A percentile compares a stretch with the other conserved stretches of the same genome.
phyloP scores from a whole-genome alignment of 2,888 invertebrate genomes.

The Drosophila acutilabella region DNA sequence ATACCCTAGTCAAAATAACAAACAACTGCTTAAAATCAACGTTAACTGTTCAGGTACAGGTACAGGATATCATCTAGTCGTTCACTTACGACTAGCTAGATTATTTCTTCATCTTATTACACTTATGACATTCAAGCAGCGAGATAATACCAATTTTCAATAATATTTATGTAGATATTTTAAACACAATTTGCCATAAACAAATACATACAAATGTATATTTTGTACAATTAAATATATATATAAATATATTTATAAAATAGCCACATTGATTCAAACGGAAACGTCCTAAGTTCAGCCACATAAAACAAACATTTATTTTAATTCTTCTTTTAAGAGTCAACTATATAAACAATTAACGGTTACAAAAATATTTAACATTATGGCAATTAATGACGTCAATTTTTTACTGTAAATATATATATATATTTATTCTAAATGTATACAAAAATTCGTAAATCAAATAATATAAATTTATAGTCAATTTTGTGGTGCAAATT shows the following conservation, averaged over 20 bases:
- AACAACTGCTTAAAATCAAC: not conserved
- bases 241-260: conserved; percentile 36
- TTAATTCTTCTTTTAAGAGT: conserved; percentile 9
- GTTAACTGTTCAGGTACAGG: not conserved
- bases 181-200: conserved; percentile 24
- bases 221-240: conserved; percentile 48
- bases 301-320: conserved; percentile 27
- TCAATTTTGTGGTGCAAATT: conserved; percentile 68
- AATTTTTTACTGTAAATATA: conserved; percentile 73
- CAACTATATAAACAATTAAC: conserved; percentile 22
- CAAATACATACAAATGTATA: conserved; percentile 30
- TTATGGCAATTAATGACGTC: conserved; percentile 75
- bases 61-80: conserved; percentile 33
- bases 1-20: no score
- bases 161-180: conserved; percentile 61
- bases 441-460: conserved; percentile 52
- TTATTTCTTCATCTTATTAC: conserved; percentile 6
- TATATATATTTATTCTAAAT: conserved; percentile 47
- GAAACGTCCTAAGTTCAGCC: conserved; percentile 52
- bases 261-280: conserved; percentile 40
- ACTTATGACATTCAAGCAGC: conserved; percentile 3
- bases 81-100: conserved; percentile 2
- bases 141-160: conserved; percentile 15
- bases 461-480: conserved; percentile 64
- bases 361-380: conserved; percentile 45